phyloP scores from a whole-genome alignment of 2,113 vertebrate genomes.

The Saccopteryx leptura region DNA sequence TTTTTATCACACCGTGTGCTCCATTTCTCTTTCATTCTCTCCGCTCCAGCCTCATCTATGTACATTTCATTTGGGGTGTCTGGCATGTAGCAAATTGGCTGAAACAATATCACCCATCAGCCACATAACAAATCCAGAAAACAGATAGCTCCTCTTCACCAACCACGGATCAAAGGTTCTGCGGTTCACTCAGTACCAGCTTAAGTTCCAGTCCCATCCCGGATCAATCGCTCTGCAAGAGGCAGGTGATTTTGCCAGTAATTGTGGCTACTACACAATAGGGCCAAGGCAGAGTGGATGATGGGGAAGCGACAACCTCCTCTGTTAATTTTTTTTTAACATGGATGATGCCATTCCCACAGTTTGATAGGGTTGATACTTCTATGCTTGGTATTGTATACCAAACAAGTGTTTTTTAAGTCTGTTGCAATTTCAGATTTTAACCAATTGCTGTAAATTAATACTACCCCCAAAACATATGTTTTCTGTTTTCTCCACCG shows the following conservation, averaged over 20 bases:
- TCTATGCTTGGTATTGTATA: not conserved
- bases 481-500: not conserved
- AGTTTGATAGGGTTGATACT: not conserved
- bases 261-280: not conserved
- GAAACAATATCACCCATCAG: not conserved
- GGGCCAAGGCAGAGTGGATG: not conserved
- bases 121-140: not conserved
- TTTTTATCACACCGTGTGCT: not conserved
- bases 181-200: not conserved
- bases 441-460: constrained; percentile 6
- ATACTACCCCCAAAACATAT: not conserved
- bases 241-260: not conserved
- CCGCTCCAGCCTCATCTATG: not conserved
- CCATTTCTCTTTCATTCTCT: not conserved
- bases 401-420: not conserved
- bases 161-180: not conserved
- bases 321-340: not conserved
- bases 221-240: not conserved
- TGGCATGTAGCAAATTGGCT: not conserved
- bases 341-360: not conserved
- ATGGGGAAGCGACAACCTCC: not conserved
- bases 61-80: not conserved
- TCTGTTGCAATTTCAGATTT: not conserved
- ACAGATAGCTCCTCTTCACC: not conserved
- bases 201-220: not conserved